A percentile compares a stretch with the other conserved stretches of the same genome.
Evolutionary conservation across 2,797 vertebrate species (phyloP).

Genomic region (Cetoscarus ocellatus): DNA sequence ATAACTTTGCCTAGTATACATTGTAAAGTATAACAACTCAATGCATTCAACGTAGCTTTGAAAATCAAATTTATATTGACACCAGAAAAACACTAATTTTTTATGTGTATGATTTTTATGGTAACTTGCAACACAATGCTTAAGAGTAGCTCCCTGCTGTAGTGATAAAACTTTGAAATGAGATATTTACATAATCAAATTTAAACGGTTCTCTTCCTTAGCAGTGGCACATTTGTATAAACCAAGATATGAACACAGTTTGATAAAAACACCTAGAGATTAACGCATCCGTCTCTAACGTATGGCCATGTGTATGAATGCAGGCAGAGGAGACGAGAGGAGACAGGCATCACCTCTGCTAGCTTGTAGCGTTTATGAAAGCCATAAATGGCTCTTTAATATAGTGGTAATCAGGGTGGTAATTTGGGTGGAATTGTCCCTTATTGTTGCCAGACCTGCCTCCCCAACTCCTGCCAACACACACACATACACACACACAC

Average conservation of each 20-base stretch:
- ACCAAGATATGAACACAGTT: background rate
- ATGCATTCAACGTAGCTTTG: too few species aligned
- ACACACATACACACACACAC: constrained; percentile 49
- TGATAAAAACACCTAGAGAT: constrained; percentile 13
- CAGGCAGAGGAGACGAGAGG: constrained; percentile 75
- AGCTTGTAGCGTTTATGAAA: constrained; percentile 84
- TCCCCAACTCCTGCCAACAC: constrained; percentile 74
- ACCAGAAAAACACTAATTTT: too few species aligned
- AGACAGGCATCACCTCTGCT: constrained; percentile 82
- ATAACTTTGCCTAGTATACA: too few species aligned
- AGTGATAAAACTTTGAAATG: background rate
- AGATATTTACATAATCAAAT: background rate
- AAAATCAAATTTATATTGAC: too few species aligned
- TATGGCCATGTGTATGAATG: constrained; percentile 41
- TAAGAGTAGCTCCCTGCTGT: background rate
- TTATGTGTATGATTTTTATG: background rate
- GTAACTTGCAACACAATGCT: too few species aligned
- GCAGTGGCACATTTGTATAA: constrained; percentile 24
- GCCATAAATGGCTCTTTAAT: constrained; percentile 86
- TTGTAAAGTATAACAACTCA: too few species aligned
- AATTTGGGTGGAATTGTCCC: constrained; percentile 86
- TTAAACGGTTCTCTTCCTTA: background rate
- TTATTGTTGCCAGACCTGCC: constrained; percentile 88
- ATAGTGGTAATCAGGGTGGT: constrained; percentile 86
- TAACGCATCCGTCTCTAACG: constrained; percentile 14